Evolutionary conservation across 2,797 vertebrate genomes (phyloP), one percentile per base, ranked within the genome.

Genomic region (Epinephelus malabaricus): DNA sequence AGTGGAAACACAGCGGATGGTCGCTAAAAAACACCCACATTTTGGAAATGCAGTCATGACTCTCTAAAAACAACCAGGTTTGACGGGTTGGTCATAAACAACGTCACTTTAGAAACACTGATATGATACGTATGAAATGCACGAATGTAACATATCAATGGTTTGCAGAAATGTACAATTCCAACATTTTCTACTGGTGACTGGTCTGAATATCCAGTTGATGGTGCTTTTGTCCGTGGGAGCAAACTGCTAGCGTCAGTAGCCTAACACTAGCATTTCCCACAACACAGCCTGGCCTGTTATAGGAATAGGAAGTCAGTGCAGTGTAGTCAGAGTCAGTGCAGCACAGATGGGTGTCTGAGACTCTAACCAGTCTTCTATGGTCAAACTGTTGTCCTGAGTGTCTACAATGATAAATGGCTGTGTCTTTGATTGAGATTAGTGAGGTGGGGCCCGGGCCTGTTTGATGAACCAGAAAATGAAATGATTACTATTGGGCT

Each of bases 381-480:
- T 68, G 54, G 81, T 91, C 92, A 93, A 74, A 92, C 93, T 94
- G 94, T 89, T 94, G 94, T 91, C 87, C 76, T 86, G 67, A 61
- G 64, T 93, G 92, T 92, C 92, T 93, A 88, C 93, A 84, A 90
- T 97, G 97, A 98, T 95, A 96, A 97, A 98, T 93, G 95, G 91
- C 92, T 12, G 38, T 88, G 94, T 93, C 94, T 95, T 96, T 96
- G 96, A 97, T 95, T 95, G 95, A 97, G 95, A 96, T 91, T 85
- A 92, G 93, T 95, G 94, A 97, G 96, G 95, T 96, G 96, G 95
- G 94, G 94, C 95, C 89, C 87, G 89, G 70, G 78, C 65, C 76
- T 95, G 95, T 97, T 96, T 97, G 96, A 97, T 96, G 97, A 97
- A 97, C 94, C 96, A 96, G 96, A 97, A 97, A 96, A 97, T 97